Evolutionary conservation across 2,888 invertebrate genomes (phyloP), one percentile per base, ranked within the genome.

Genomic region (Abrostola triplasia): DNA sequence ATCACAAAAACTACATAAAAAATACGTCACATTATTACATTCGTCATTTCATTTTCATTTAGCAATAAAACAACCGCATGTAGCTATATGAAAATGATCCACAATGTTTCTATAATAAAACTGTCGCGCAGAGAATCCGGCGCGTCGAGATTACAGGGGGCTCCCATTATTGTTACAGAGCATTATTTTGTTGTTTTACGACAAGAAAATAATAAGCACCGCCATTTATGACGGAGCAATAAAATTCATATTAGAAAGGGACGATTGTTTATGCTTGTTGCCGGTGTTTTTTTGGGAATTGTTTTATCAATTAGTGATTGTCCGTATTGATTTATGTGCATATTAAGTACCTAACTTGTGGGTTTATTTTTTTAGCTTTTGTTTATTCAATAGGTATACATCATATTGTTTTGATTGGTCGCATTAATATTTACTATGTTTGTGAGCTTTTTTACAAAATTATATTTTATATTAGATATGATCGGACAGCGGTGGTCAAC

Each of bases 181-280:
- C 24, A 91, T 92, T 92, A 92, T 92, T 93, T 92, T 89, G 90
- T 90, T 90, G 91, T 92, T 94, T 93, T 93, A 93, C 88, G 92
- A 93, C 92, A 82, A 85, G 88, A 91, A 92, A 92, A 92, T 92
- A 92, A 92, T 93, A 92, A 92, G 87, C 88, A 84, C 77, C 84
- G 83, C 81, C 89, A 86, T 92, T 93, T 93, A 92, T 88, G 88
- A 83, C 64, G 67, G 74, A 71, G 88, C 88, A 89, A 91, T 93
- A 92, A 93, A 92, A 92, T 76, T 85, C 79, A 80, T 85, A 85
- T 84, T 85, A 85, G 84, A 84, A 74, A 83, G 87, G 87, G 77
- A 65, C 63, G 58, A 80, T 80, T 83, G 76, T 83, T 82, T 64
- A 73, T 70, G 70, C 50, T 63, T 62, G 65, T 63, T 64, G 59